phyloP scores from a whole-genome alignment of 2,888 invertebrate genomes.

The Andrena fulva region DNA sequence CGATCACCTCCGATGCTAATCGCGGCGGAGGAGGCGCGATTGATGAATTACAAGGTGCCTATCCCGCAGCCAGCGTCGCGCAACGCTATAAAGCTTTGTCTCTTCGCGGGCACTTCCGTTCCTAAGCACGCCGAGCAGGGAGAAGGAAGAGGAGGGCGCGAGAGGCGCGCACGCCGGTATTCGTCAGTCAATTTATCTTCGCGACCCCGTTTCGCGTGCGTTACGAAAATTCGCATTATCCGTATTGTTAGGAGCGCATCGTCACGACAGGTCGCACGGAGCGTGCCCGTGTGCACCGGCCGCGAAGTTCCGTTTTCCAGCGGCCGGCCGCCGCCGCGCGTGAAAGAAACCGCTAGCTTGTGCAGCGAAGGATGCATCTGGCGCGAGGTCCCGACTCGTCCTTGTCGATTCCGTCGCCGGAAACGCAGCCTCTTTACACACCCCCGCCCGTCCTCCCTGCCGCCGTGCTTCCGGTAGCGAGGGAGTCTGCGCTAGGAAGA shows the following conservation, averaged over 20 bases:
- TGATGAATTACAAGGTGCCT: constrained; percentile 21
- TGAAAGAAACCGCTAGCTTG: constrained; percentile 75
- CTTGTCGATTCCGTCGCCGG: constrained; percentile 80
- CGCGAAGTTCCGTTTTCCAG: constrained; percentile 75
- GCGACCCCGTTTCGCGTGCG: constrained; percentile 64
- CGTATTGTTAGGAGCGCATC: constrained; percentile 71
- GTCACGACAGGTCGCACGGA: constrained; percentile 72
- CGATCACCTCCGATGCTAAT: constrained; percentile 16
- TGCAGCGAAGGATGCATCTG: constrained; percentile 83
- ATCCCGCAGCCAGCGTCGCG: neutral
- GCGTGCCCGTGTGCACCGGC: constrained; percentile 65
- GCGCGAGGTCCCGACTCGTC: constrained; percentile 83
- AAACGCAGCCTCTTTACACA: constrained; percentile 77
- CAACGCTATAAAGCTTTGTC: constrained; percentile 10
- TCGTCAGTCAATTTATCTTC: constrained; percentile 54
- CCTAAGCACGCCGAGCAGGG: neutral
- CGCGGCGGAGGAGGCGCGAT: constrained; percentile 7
- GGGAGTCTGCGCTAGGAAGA: constrained; percentile 37
- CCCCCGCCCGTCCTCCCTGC: constrained; percentile 62
- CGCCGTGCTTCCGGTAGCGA: constrained; percentile 66
- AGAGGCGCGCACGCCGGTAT: constrained; percentile 11
- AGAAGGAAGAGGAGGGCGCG: neutral
- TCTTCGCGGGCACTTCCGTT: constrained; percentile 43
- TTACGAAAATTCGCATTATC: constrained; percentile 69
- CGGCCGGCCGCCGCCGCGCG: constrained; percentile 59